phyloP scores from a whole-genome alignment of 1,140 invertebrate genomes.

The Drosophila pseudoananassae region DNA sequence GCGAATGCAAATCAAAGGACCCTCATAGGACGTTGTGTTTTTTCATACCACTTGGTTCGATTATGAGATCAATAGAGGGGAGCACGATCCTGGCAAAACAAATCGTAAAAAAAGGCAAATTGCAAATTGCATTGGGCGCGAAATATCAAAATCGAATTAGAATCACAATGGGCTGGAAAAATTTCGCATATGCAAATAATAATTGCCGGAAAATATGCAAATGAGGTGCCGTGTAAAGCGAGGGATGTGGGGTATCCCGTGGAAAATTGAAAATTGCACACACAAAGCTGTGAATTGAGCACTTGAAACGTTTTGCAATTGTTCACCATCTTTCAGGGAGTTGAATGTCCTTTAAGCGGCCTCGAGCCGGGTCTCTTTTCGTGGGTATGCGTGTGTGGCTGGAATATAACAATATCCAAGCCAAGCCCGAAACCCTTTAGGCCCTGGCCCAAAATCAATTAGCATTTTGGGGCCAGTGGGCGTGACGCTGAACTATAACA shows the following conservation, averaged over 20 bases:
- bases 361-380: conserved; percentile 12
- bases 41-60: conserved; percentile 51
- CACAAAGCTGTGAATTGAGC: not conserved
- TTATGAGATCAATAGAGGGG: conserved; percentile 73
- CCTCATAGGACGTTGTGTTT: conserved; percentile 44
- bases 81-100: conserved; percentile 56
- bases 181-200: conserved; percentile 72
- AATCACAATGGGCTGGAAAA: conserved; percentile 50
- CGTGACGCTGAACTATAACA: conserved; percentile 50
- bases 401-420: conserved; percentile 27
- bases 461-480: conserved; percentile 55
- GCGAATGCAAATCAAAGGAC: conserved; percentile 56
- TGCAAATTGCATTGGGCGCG: conserved; percentile 67
- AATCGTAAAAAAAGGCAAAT: conserved; percentile 78
- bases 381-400: not conserved
- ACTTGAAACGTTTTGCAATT: conserved; percentile 26
- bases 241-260: not conserved
- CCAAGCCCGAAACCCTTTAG: conserved; percentile 10
- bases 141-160: conserved; percentile 70
- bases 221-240: conserved; percentile 43
- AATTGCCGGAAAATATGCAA: conserved; percentile 79
- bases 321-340: conserved; percentile 19
- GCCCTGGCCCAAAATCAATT: conserved; percentile 54
- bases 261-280: conserved; percentile 44
- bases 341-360: conserved; percentile 58